These are phyloP conservation scores for Drosophila monieri DNA, from an alignment of 2,888 invertebrate genomes.

Conservation along the genomic window DNA sequence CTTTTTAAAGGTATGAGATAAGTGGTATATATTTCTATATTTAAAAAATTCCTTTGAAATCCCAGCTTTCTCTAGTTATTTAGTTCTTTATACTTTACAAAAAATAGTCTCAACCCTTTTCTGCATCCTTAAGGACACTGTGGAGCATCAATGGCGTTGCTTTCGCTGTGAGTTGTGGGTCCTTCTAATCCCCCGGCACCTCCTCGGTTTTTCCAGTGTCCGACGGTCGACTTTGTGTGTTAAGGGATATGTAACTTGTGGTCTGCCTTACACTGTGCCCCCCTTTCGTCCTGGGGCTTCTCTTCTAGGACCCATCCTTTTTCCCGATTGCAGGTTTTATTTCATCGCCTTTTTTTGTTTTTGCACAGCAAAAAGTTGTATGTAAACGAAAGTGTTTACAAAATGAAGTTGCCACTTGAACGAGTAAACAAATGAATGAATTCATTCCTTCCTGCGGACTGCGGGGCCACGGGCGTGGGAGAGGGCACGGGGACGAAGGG, in stretches of 20 bases:
- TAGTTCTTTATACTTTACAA: neutral
- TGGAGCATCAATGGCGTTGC: conserved; percentile 19
- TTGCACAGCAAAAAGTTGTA: conserved; percentile 69
- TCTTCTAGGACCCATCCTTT: neutral
- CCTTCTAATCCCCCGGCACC: conserved; percentile 19
- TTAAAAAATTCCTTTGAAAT: neutral
- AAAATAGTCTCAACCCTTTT: neutral
- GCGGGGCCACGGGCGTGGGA: conserved; percentile 1
- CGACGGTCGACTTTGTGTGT: conserved; percentile 71
- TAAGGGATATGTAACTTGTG: conserved; percentile 77
- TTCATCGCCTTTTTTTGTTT: conserved; percentile 44
- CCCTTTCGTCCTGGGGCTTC: neutral
- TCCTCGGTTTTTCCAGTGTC: conserved; percentile 19
- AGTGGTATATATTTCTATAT: neutral
- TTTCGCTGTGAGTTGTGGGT: conserved; percentile 35
- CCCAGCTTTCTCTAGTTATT: neutral
- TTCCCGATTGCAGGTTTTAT: conserved; percentile 42
- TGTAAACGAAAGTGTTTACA: conserved; percentile 80
- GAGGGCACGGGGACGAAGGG: conserved; percentile 3
- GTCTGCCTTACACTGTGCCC: conserved; percentile 68
- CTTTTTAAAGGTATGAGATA: neutral
- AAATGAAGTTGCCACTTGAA: conserved; percentile 80
- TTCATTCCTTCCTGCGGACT: conserved; percentile 71
- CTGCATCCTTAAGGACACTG: conserved; percentile 16
- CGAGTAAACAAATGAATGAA: conserved; percentile 80